These are phyloP conservation scores for Agrotis ipsilon DNA, from an alignment of 2,888 invertebrate genomes.

Conservation along the genomic window DNA sequence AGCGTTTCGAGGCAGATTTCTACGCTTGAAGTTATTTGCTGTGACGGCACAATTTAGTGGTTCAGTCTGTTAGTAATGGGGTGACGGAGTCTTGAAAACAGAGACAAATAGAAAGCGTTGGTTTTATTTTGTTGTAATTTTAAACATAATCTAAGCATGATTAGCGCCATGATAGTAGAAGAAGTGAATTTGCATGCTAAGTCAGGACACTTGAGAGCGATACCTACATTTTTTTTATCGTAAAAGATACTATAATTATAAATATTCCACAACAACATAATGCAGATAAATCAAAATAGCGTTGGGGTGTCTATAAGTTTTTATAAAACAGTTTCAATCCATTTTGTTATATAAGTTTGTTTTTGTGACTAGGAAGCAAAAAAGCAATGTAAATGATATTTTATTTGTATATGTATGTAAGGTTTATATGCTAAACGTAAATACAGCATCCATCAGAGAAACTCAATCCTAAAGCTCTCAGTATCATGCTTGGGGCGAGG, in stretches of 20 bases:
- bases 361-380: background rate
- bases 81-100: background rate
- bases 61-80: background rate
- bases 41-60: background rate
- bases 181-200: no score
- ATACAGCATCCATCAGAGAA: background rate
- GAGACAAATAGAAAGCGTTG: background rate
- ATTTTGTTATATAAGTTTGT: no score
- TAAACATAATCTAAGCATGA: no score
- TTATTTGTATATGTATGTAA: no score
- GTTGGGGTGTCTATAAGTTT: background rate
- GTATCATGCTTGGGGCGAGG: slow-evolving; percentile 1
- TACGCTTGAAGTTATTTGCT: background rate
- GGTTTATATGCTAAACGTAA: background rate
- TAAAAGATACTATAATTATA: no score
- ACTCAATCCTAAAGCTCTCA: background rate
- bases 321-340: background rate
- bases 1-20: background rate
- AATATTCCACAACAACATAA: no score
- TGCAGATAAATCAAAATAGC: background rate
- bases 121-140: background rate
- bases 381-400: no score
- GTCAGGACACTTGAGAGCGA: no score
- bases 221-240: no score
- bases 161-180: no score